Evolutionary conservation across 2,888 invertebrate genomes (phyloP).

Genomic region (Platynereis dumerilii): DNA sequence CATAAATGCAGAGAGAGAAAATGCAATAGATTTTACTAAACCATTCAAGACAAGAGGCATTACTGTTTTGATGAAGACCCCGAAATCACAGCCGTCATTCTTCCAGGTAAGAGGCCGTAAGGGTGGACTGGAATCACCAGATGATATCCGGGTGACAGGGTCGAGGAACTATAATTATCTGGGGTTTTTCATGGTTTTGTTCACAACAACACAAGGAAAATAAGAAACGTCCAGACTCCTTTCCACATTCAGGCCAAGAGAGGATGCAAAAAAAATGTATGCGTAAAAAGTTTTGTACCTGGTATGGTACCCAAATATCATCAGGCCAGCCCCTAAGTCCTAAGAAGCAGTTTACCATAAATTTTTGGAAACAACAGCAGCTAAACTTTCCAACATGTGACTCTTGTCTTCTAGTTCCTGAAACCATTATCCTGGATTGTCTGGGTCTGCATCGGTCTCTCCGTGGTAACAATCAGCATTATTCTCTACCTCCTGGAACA

Average conservation of each 20-base stretch:
- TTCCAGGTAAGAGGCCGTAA: constrained; percentile 38
- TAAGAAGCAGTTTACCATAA: no score
- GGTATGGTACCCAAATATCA: no score
- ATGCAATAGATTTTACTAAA: constrained; percentile 59
- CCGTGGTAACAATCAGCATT: constrained; percentile 54
- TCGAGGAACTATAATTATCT: no score
- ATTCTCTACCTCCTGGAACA: constrained; percentile 51
- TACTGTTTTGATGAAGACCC: constrained; percentile 55
- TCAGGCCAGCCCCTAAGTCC: no score
- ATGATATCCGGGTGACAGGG: not conserved
- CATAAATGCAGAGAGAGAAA: constrained; percentile 56
- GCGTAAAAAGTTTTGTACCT: no score
- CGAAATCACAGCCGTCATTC: constrained; percentile 49
- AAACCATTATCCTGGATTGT: constrained; percentile 53
- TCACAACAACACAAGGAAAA: no score
- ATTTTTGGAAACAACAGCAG: no score
- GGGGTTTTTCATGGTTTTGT: no score
- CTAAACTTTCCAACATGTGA: no score
- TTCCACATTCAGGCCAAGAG: no score
- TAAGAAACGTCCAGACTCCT: not conserved
- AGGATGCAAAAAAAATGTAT: no score
- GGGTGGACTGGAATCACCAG: not conserved
- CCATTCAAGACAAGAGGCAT: constrained; percentile 61
- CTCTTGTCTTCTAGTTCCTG: constrained; percentile 52
- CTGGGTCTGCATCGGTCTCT: constrained; percentile 54